These are phyloP conservation scores for Drosophila meridionalis DNA, from an alignment of 2,888 invertebrate genomes.

Conservation along the genomic window DNA sequence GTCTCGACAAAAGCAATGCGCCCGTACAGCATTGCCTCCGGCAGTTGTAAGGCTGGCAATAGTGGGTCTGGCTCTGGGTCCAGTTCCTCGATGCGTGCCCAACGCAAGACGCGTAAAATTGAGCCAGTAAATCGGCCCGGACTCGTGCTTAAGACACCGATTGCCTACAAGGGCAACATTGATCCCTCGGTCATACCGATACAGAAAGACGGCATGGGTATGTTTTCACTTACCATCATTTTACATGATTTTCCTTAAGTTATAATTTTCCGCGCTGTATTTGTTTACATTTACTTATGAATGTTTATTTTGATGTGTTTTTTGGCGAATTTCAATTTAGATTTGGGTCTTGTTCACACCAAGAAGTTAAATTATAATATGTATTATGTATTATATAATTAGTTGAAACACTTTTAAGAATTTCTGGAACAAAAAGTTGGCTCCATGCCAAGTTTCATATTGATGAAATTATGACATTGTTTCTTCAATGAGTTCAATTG, in stretches of 20 bases:
- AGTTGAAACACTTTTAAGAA: background rate
- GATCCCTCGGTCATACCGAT: slow-evolving; percentile 95
- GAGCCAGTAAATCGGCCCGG: slow-evolving; percentile 91
- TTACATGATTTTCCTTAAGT: slow-evolving; percentile 26
- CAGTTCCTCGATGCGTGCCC: slow-evolving; percentile 68
- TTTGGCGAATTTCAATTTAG: slow-evolving; percentile 28
- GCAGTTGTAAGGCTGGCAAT: slow-evolving; percentile 47
- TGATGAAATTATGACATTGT: background rate
- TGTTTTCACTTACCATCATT: slow-evolving; percentile 82
- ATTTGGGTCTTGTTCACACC: background rate
- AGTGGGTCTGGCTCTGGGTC: slow-evolving; percentile 28
- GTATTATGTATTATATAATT: background rate
- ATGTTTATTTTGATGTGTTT: slow-evolving; percentile 24
- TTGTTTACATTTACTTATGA: slow-evolving; percentile 9
- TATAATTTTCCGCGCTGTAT: slow-evolving; percentile 10
- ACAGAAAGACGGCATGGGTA: slow-evolving; percentile 95
- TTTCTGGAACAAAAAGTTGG: slow-evolving; percentile 5
- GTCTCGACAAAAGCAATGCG: slow-evolving; percentile 32
- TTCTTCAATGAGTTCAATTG: background rate
- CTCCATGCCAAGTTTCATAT: background rate
- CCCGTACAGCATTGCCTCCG: slow-evolving; percentile 49
- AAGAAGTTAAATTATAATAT: background rate
- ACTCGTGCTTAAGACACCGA: slow-evolving; percentile 90
- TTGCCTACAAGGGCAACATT: slow-evolving; percentile 91
- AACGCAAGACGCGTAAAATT: slow-evolving; percentile 87